Base-by-base conservation (phyloP, 2,113 vertebrate genomes). In the Hyperoodon ampullatus region DNA sequence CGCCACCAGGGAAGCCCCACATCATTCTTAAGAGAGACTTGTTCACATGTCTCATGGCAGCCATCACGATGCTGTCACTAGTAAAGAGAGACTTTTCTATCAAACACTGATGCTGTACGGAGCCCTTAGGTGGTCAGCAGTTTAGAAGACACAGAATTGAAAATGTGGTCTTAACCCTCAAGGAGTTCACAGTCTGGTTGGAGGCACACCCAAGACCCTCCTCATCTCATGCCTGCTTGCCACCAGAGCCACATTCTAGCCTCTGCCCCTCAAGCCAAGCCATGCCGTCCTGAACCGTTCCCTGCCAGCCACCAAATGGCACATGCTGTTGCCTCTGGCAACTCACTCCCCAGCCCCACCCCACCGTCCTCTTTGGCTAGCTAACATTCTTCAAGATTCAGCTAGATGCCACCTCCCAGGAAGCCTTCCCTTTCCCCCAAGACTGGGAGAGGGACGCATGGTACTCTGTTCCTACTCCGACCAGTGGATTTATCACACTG, bases 281-380 rank as follows among this genome's bases (percentile, higher is more conserved):
- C n/a, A 13, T 6, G 11, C 15, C 33, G 21, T 68, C 26, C 81
- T 33, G 28, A 15, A 21, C 11, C 6, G 1, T 21, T 33, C 24
- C 55, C 33, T 65, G 21, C 28, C 28, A 14, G 42, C 74, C 42
- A 12, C 10, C 0, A 30, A 18, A 16, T 33, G 60, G 60, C 30
- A 5, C 68, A n/a, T 0, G 0, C 78, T 5, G 24, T 55, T 28
- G n/a, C 61, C 55, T 50, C 61, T 44, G 39, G 30, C 19, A 63
- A 21, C 44, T 42, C 63, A 23, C 33, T 87, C 39, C 28, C 47
- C 30, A n/a, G 18, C 33, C 12, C n/a, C 28, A 28, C 10, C 19
- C n/a, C 24, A 15, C 19, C 0, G 0, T 70, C 47, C 33, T 13
- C 68, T 39, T 60, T 42, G 2, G 39, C 19, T 66, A 7, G 44